These are phyloP conservation scores for Scelioninae gen. 1 DNA, from an alignment of 2,888 invertebrate species.

Conservation along the genomic window DNA sequence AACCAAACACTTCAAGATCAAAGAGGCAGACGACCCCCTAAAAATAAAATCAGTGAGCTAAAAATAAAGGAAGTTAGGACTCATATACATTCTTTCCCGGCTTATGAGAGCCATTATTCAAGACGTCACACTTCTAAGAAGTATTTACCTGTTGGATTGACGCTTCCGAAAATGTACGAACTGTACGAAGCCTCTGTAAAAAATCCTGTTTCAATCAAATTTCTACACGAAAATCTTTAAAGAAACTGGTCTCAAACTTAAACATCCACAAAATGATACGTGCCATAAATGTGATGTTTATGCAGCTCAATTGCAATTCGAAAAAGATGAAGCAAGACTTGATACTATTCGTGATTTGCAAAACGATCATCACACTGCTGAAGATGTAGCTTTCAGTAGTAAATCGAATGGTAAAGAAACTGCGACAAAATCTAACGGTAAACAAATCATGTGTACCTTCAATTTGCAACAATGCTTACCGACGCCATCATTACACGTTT, in stretches of 20 bases:
- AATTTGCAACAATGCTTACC: constrained; percentile 74
- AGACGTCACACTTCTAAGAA: constrained; percentile 11
- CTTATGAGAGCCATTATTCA: constrained; percentile 17
- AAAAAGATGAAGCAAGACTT: constrained; percentile 3
- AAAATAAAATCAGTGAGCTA: constrained; percentile 1
- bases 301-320: constrained; percentile 8
- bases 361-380: constrained; percentile 40
- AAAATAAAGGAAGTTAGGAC: neutral
- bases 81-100: constrained; percentile 11
- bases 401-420: constrained; percentile 40
- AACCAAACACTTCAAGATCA: neutral
- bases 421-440: constrained; percentile 31
- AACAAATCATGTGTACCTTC: constrained; percentile 33
- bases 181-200: constrained; percentile 3
- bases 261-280: constrained; percentile 13
- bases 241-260: constrained; percentile 25
- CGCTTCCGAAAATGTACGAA: constrained; percentile 13
- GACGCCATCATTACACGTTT: constrained; percentile 73
- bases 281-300: constrained; percentile 60
- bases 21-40: neutral
- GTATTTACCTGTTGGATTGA: constrained; percentile 8
- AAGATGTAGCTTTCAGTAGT: constrained; percentile 45
- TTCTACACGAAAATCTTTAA: neutral
- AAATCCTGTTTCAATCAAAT: neutral
- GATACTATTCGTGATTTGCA: neutral